phyloP scores from a whole-genome alignment of 2,888 invertebrate genomes.

The Mylabris sibirica region DNA sequence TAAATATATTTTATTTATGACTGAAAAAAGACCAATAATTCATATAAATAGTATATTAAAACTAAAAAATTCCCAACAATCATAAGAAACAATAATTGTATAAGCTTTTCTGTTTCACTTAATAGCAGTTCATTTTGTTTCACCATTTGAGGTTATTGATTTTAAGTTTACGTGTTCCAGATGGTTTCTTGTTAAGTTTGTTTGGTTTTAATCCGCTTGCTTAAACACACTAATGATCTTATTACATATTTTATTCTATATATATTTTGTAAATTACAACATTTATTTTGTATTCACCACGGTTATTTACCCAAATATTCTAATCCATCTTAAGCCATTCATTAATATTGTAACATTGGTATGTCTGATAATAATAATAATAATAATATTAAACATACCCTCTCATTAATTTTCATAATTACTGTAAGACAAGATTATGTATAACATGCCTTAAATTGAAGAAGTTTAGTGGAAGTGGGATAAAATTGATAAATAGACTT shows the following conservation, averaged over 20 bases:
- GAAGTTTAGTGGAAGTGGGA: neutral
- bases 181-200: neutral
- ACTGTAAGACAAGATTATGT: neutral
- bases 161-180: neutral
- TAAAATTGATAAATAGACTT: neutral
- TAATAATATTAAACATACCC: neutral
- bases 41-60: too few relatives aligned
- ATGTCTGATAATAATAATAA: neutral
- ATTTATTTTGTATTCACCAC: neutral
- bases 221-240: conserved; percentile 5
- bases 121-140: neutral
- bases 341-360: neutral
- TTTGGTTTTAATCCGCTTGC: neutral
- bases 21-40: too few relatives aligned
- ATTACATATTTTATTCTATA: neutral
- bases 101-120: neutral
- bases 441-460: neutral
- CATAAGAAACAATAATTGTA: neutral
- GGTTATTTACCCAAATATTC: neutral
- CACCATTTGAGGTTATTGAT: neutral
- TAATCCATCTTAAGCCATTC: conserved; percentile 6
- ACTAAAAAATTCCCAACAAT: too few relatives aligned
- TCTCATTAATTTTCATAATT: conserved; percentile 2
- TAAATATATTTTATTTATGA: too few relatives aligned
- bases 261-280: neutral